Evolutionary conservation across 2,797 vertebrate species (phyloP).

Genomic region (Myotis pilosus): DNA sequence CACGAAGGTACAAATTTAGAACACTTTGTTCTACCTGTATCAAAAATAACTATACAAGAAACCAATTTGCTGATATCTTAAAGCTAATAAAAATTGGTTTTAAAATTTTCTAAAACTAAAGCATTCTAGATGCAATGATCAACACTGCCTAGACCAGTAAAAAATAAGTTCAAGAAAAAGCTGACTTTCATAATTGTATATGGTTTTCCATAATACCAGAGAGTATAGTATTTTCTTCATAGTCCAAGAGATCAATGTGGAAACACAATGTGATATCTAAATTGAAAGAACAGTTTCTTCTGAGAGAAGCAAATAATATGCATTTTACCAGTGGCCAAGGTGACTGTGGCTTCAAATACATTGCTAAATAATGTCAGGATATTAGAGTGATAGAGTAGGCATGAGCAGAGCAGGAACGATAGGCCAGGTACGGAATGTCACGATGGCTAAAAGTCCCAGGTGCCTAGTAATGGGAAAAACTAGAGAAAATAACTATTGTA

Average conservation of each 20-base stretch:
- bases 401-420: neutral
- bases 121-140: neutral
- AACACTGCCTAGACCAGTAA: neutral
- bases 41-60: slow-evolving; percentile 17
- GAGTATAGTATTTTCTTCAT: neutral
- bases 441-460: neutral
- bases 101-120: slow-evolving; percentile 31
- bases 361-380: slow-evolving; percentile 41
- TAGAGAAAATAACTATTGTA: neutral
- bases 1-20: slow-evolving; percentile 1
- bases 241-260: neutral
- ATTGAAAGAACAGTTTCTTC: slow-evolving; percentile 38
- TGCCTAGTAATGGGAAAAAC: neutral
- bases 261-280: neutral
- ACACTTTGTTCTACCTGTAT: neutral
- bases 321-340: slow-evolving; percentile 19
- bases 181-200: neutral
- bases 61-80: neutral
- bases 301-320: slow-evolving; percentile 34
- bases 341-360: slow-evolving; percentile 21
- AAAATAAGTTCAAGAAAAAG: slow-evolving; percentile 38
- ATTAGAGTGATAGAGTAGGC: neutral
- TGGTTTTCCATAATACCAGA: neutral
- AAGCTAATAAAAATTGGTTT: slow-evolving; percentile 30
- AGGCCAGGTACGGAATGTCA: neutral